These are phyloP conservation scores for Maccullochella peelii DNA, from an alignment of 2,113 vertebrate species.

Conservation along the genomic window DNA sequence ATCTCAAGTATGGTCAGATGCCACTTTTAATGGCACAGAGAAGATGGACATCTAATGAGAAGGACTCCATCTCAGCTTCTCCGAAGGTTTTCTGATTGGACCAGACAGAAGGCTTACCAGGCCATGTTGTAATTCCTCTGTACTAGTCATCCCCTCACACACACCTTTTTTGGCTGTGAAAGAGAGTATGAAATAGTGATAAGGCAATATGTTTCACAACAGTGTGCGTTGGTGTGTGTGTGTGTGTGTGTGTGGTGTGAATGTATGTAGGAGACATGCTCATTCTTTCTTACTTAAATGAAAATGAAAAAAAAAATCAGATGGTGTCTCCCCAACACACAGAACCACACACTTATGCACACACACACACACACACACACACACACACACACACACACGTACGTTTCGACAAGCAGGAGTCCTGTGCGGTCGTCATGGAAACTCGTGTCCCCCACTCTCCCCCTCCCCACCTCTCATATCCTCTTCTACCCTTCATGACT, in stretches of 20 bases:
- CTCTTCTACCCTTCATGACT: slow-evolving; percentile 69
- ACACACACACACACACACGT: background rate
- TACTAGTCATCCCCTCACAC: slow-evolving; percentile 8
- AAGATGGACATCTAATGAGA: background rate
- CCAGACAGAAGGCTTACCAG: background rate
- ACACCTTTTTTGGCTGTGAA: slow-evolving; percentile 56
- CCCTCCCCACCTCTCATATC: slow-evolving; percentile 40
- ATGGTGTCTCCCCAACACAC: slow-evolving; percentile 60
- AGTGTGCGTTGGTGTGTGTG: slow-evolving; percentile 26
- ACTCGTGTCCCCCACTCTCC: slow-evolving; percentile 45
- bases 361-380: slow-evolving; percentile 19
- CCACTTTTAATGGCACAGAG: background rate
- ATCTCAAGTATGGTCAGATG: background rate
- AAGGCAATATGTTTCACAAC: slow-evolving; percentile 56
- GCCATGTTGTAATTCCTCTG: slow-evolving; percentile 35
- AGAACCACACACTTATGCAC: background rate
- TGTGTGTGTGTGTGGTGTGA: slow-evolving; percentile 17
- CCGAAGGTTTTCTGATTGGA: background rate
- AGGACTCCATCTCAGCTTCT: background rate
- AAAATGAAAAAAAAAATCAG: slow-evolving; percentile 18
- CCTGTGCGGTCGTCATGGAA: slow-evolving; percentile 81
- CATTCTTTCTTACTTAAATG: slow-evolving; percentile 19
- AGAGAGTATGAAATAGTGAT: slow-evolving; percentile 18
- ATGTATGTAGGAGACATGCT: background rate
- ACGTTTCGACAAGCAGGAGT: slow-evolving; percentile 72